Evolutionary conservation across 2,888 invertebrate genomes (phyloP).

Genomic region (Caradrina kadenii): DNA sequence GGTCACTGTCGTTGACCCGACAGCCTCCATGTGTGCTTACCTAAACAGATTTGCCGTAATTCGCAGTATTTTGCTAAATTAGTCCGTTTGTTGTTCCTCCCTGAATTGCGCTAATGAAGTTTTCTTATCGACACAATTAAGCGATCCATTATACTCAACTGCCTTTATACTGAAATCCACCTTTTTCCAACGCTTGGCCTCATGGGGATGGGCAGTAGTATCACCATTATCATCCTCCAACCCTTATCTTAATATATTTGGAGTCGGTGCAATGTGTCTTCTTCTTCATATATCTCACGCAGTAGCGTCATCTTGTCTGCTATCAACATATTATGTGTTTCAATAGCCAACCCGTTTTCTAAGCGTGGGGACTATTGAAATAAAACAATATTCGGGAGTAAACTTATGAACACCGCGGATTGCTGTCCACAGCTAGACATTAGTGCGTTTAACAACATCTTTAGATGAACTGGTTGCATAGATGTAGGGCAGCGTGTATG

Average conservation of each 20-base stretch:
- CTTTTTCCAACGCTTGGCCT: conserved; percentile 10
- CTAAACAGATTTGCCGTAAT: conserved; percentile 49
- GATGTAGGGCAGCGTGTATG: no score
- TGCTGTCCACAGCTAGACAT: neutral
- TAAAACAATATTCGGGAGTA: neutral
- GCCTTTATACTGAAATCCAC: conserved; percentile 14
- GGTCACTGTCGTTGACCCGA: conserved; percentile 11
- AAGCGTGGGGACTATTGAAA: neutral
- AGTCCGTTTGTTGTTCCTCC: conserved; percentile 56
- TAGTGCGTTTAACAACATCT: neutral
- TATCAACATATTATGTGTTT: no score
- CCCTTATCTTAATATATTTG: neutral
- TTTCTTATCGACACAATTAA: conserved; percentile 52
- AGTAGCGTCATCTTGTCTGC: neutral
- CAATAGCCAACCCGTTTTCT: neutral
- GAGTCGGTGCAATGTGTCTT: neutral
- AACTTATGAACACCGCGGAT: neutral
- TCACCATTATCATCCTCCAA: neutral
- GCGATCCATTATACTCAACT: conserved; percentile 41
- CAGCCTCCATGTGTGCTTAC: conserved; percentile 17
- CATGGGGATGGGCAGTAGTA: neutral
- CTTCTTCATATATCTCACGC: neutral
- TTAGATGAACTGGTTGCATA: no score
- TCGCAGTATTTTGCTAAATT: conserved; percentile 60
- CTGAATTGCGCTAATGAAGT: conserved; percentile 60